These are phyloP conservation scores for Pseudomyrmex sp. DNA, from an alignment of 1,140 invertebrate species.

Conservation along the genomic window DNA sequence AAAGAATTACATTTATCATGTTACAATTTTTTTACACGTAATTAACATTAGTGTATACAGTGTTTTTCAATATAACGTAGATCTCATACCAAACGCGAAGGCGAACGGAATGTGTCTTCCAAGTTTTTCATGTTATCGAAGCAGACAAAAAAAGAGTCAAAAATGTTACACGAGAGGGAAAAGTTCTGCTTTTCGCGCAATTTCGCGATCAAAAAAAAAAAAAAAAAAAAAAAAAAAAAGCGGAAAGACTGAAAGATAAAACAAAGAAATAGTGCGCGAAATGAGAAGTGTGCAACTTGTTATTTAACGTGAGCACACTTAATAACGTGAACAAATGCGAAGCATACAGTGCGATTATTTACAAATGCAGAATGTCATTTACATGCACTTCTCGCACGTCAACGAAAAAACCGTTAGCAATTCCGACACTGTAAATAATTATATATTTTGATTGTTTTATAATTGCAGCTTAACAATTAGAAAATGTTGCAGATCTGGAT, in stretches of 20 bases:
- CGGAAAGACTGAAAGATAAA: constrained; percentile 64
- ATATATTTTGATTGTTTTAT: background rate
- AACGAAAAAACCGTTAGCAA: constrained; percentile 16
- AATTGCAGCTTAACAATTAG: too few relatives aligned
- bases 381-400: constrained; percentile 23
- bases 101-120: constrained; percentile 75
- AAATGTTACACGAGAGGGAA: constrained; percentile 41
- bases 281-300: constrained; percentile 74
- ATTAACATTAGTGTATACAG: background rate
- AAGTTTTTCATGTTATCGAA: constrained; percentile 65
- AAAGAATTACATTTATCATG: constrained; percentile 26
- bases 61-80: background rate
- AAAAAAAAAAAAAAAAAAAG: constrained; percentile 19
- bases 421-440: background rate
- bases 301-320: constrained; percentile 11
- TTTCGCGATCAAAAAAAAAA: constrained; percentile 10
- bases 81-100: constrained; percentile 51
- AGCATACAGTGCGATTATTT: constrained; percentile 21
- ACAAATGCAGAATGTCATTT: background rate
- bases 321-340: constrained; percentile 9
- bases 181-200: constrained; percentile 38
- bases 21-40: constrained; percentile 36
- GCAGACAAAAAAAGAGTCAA: constrained; percentile 14
- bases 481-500: too few relatives aligned
- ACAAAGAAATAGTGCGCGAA: constrained; percentile 67